Evolutionary conservation across 2,888 invertebrate genomes (phyloP).

Genomic region (Drosophila longiperda): DNA sequence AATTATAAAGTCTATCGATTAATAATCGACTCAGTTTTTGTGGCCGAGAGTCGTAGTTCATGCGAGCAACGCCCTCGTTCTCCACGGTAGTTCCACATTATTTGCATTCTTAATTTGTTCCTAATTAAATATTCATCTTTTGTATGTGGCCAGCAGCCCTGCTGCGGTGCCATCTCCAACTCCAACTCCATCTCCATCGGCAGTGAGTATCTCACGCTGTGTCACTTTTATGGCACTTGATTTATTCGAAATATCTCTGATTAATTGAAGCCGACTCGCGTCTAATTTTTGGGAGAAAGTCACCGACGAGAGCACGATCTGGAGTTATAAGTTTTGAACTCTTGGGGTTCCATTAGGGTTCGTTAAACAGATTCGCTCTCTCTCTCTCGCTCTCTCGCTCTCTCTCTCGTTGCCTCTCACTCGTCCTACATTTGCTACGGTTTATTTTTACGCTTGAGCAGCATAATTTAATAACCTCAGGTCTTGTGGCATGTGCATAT

Average conservation of each 20-base stretch:
- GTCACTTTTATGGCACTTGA: constrained; percentile 76
- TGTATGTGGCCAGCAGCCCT: constrained; percentile 40
- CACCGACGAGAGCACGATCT: constrained; percentile 26
- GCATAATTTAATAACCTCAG: constrained; percentile 72
- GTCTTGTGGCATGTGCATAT: constrained; percentile 47
- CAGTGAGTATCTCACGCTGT: constrained; percentile 69
- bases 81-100: constrained; percentile 74
- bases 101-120: constrained; percentile 79
- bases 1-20: constrained; percentile 72
- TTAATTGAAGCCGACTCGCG: constrained; percentile 75
- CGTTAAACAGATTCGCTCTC: constrained; percentile 58
- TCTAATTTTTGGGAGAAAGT: constrained; percentile 67
- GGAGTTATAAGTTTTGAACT: constrained; percentile 20
- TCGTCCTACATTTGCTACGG: constrained; percentile 74
- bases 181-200: background rate
- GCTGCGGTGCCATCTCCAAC: constrained; percentile 14
- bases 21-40: constrained; percentile 59
- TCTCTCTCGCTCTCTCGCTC: constrained; percentile 9
- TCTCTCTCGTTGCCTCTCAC: constrained; percentile 10
- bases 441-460: constrained; percentile 77
- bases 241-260: constrained; percentile 74
- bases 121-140: constrained; percentile 79
- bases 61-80: constrained; percentile 47
- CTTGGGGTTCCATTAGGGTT: constrained; percentile 64
- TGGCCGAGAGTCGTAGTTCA: constrained; percentile 23